Percentiles rank a stretch among this genome's conserved stretches.
Evolutionary conservation across 2,113 vertebrate genomes (phyloP).

Genomic region (Echinops telfairi): DNA sequence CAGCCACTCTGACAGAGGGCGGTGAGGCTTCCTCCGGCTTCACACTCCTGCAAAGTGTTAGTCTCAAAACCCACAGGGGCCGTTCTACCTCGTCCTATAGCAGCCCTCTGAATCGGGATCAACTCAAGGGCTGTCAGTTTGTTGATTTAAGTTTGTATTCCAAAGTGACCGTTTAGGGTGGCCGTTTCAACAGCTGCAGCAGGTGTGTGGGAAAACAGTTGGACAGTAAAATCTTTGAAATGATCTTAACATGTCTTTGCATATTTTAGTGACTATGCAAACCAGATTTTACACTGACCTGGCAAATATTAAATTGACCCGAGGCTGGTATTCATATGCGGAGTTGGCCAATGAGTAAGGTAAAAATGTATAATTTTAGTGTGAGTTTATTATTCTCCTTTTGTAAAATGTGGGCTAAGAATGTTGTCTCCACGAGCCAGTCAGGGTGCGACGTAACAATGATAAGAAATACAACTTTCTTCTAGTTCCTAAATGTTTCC

Average conservation of each 20-base stretch:
- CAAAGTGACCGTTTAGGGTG: neutral
- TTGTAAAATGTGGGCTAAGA: slow-evolving; percentile 33
- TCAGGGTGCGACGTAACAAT: no score
- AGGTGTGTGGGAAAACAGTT: neutral
- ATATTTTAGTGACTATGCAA: neutral
- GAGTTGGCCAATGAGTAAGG: neutral
- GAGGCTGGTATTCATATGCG: neutral
- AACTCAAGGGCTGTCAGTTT: no score
- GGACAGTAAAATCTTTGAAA: neutral
- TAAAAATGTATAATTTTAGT: neutral
- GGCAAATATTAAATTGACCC: neutral
- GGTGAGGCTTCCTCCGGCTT: no score
- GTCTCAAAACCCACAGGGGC: no score
- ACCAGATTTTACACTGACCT: neutral
- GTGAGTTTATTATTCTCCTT: slow-evolving; percentile 26
- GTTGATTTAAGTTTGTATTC: neutral
- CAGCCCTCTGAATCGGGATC: no score
- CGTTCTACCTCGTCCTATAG: no score
- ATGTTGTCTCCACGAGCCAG: neutral
- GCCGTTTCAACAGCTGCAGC: neutral
- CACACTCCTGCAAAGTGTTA: no score
- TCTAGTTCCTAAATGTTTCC: no score
- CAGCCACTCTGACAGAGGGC: no score
- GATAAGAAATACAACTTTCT: no score
- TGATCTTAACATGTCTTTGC: neutral